These are phyloP conservation scores for Eremophila alpestris DNA, from an alignment of 2,797 vertebrate species.

Conservation along the genomic window DNA sequence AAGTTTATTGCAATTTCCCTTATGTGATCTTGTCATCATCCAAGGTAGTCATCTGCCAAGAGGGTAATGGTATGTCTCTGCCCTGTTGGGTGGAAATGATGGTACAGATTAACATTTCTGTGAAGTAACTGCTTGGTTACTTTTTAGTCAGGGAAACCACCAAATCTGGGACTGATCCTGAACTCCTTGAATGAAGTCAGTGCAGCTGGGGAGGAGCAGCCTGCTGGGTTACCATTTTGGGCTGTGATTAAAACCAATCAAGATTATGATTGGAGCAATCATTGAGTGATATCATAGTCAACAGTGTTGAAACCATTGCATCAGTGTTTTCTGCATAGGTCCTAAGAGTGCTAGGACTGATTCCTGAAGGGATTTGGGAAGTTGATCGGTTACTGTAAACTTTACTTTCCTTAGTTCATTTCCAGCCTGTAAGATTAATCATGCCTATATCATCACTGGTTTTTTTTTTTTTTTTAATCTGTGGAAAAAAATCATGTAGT, in stretches of 20 bases:
- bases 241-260: neutral
- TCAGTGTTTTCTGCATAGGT: neutral
- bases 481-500: neutral
- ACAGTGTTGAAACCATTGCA: neutral
- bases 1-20: neutral
- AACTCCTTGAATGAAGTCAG: neutral
- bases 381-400: neutral
- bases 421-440: neutral
- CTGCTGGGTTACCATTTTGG: neutral
- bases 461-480: neutral
- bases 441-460: neutral
- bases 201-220: neutral
- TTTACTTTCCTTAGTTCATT: neutral
- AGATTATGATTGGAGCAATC: neutral
- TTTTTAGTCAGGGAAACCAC: neutral
- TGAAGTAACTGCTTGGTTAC: neutral
- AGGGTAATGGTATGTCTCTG: neutral
- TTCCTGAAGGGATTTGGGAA: neutral
- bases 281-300: neutral
- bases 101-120: neutral
- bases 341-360: neutral
- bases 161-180: neutral
- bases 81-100: neutral
- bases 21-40: fast-evolving
- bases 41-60: neutral